Percentiles rank a stretch among this genome's conserved stretches.
phyloP scores from a whole-genome alignment of 2,888 invertebrate genomes.

The Epinotia ramella region DNA sequence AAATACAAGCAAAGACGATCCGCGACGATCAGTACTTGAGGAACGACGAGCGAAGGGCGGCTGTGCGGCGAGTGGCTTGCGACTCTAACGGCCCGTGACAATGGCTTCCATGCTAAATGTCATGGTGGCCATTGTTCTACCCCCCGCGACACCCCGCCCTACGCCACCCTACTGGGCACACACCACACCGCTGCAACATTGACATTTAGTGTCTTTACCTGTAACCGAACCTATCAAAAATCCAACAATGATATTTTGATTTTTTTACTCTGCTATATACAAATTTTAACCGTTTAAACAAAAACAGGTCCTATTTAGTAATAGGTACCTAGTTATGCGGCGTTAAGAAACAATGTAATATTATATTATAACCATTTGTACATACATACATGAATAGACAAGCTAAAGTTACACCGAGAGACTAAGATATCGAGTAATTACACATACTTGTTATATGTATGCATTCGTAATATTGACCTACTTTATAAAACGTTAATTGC shows the following conservation, averaged over 20 bases:
- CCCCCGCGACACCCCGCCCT: conserved; percentile 53
- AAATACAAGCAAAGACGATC: conserved; percentile 44
- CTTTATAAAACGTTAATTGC: conserved; percentile 56
- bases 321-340: background rate
- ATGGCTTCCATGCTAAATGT: conserved; percentile 85
- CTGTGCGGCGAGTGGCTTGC: conserved; percentile 74
- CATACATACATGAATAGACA: background rate
- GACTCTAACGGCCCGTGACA: conserved; percentile 81
- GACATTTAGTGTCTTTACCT: conserved; percentile 78
- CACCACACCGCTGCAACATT: conserved; percentile 70
- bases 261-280: background rate
- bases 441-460: no score
- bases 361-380: background rate
- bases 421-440: background rate
- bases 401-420: background rate
- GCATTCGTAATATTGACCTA: conserved; percentile 40
- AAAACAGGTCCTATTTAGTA: background rate
- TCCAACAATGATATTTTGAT: conserved; percentile 51
- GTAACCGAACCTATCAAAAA: conserved; percentile 67
- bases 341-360: background rate
- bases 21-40: conserved; percentile 67
- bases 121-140: conserved; percentile 83
- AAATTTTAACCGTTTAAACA: background rate
- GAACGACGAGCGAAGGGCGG: conserved; percentile 67
- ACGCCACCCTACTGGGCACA: conserved; percentile 55